These are phyloP conservation scores for Sylvietta virens DNA, from an alignment of 2,113 vertebrate genomes.

Conservation along the genomic window DNA sequence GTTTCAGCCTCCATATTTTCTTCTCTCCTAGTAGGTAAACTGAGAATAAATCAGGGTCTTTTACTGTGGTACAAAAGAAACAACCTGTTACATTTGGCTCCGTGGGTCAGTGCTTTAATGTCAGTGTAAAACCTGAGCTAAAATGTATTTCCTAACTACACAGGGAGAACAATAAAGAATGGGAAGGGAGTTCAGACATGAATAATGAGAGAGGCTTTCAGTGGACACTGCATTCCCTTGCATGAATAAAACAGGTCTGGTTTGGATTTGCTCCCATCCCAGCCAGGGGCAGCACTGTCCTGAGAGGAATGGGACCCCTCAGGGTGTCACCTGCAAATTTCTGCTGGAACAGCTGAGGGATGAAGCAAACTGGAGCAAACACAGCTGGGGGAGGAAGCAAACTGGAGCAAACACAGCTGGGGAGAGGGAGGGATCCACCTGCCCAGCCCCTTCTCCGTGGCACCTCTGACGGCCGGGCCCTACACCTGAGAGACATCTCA, in stretches of 20 bases:
- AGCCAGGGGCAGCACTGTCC: not conserved
- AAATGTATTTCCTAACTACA: not conserved
- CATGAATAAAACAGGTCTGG: not conserved
- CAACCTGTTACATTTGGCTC: not conserved
- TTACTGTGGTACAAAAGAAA: not conserved
- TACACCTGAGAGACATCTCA: not conserved
- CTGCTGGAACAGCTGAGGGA: not conserved
- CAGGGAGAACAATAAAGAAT: not conserved
- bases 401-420: not conserved
- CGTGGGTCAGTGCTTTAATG: constrained; percentile 3
- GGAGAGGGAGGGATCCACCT: not conserved
- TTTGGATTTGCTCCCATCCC: not conserved
- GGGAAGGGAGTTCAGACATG: not conserved
- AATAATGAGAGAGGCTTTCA: not conserved
- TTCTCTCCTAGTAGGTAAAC: not conserved
- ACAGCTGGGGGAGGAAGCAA: not conserved
- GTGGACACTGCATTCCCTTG: not conserved
- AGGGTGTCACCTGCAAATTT: not conserved
- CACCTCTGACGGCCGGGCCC: not conserved
- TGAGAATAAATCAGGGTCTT: constrained; percentile 18
- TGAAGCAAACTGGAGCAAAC: not conserved
- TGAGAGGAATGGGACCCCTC: not conserved
- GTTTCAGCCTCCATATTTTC: not conserved
- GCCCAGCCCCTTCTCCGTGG: not conserved
- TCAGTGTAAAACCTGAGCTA: not conserved